A percentile compares a stretch with the other conserved stretches of the same genome.
These are phyloP conservation scores for Plecotus auritus DNA, from an alignment of 2,113 vertebrate genomes.

Conservation along the genomic window DNA sequence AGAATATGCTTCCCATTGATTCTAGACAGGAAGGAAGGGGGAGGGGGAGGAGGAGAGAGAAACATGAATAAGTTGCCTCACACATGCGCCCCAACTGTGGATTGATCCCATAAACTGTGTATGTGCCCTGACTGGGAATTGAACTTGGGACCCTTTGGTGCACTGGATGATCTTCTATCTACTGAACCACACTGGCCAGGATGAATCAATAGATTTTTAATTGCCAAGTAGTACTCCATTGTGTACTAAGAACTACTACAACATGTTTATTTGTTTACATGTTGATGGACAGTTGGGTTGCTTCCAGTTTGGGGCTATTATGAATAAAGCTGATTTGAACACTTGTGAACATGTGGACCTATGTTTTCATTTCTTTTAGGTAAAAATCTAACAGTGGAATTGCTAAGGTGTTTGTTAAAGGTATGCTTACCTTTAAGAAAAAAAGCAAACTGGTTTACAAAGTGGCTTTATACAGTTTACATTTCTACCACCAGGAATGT, in stretches of 20 bases:
- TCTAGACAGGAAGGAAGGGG: not conserved
- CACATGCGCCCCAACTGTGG: not conserved
- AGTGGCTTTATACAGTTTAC: not conserved
- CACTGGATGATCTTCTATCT: no score
- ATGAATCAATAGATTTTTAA: not conserved
- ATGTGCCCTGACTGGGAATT: not conserved
- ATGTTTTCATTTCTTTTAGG: not conserved
- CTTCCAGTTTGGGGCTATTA: not conserved
- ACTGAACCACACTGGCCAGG: no score
- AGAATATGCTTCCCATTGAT: not conserved
- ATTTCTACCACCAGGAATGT: not conserved
- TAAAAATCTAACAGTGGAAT: not conserved
- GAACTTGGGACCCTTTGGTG: no score
- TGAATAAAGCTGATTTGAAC: not conserved
- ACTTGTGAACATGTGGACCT: not conserved
- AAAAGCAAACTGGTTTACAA: not conserved
- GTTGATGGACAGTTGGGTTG: not conserved
- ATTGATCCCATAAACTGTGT: not conserved
- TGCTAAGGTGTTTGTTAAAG: not conserved
- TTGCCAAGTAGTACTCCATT: not conserved
- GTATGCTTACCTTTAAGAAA: not conserved
- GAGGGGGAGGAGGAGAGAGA: no score
- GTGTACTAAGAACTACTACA: not conserved
- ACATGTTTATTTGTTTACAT: not conserved
- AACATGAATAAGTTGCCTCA: not conserved